phyloP scores from a whole-genome alignment of 2,888 invertebrate genomes.

The Mongoloraphidia duomilia region DNA sequence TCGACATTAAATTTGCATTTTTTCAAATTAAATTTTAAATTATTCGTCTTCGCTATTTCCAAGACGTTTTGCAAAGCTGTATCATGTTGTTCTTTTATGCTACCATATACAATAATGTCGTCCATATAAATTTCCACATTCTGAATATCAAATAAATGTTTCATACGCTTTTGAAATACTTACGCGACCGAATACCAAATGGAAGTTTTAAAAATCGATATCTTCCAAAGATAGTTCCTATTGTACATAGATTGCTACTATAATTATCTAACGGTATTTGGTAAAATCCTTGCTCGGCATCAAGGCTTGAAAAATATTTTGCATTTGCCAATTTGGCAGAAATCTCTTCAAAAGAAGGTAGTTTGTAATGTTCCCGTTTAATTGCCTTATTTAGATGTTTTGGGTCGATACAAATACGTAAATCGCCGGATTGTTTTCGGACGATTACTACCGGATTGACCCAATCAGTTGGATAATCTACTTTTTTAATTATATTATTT shows the following conservation, averaged over 20 bases:
- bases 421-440: conserved; percentile 9
- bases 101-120: conserved; percentile 18
- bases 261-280: conserved; percentile 12
- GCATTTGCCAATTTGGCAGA: conserved; percentile 9
- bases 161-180: conserved; percentile 11
- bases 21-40: conserved; percentile 14
- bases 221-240: conserved; percentile 15
- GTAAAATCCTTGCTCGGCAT: conserved; percentile 12
- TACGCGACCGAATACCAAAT: conserved; percentile 14
- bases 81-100: conserved; percentile 15
- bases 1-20: conserved; percentile 14
- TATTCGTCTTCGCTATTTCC: conserved; percentile 7
- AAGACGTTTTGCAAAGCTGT: conserved; percentile 12
- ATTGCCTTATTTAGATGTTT: conserved; percentile 12
- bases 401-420: conserved; percentile 14
- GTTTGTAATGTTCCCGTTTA: conserved; percentile 9
- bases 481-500: conserved; percentile 12
- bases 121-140: conserved; percentile 18
- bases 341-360: conserved; percentile 13
- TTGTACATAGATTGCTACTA: conserved; percentile 13
- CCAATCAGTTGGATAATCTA: conserved; percentile 15
- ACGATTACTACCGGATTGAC: conserved; percentile 16
- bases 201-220: too few relatives aligned
- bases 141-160: conserved; percentile 11
- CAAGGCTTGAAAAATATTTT: conserved; percentile 11